Evolutionary conservation across 1,140 invertebrate genomes (phyloP), one percentile per base, ranked within the genome.

Genomic region (Littorina saxatilis): DNA sequence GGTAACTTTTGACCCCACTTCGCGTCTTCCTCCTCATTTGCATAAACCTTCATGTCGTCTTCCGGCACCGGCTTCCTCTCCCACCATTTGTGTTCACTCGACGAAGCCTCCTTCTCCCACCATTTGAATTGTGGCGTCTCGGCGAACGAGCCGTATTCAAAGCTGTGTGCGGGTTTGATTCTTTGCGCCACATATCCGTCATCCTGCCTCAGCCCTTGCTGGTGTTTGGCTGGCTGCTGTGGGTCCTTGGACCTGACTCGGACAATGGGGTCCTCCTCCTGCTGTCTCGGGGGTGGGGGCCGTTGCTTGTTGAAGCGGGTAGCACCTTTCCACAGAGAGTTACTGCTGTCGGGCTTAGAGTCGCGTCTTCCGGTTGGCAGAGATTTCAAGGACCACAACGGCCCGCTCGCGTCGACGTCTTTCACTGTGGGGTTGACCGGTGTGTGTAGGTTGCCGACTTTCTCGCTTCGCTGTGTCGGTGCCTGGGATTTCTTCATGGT

Each of bases 201-300:
- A 9, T 61, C 20, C 4, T 5, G 27, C 7, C 9, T 23, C 7
- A 61, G 9, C n/a, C 43, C 43, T 47, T 47, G 43, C 43, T 9
- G 43, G 43, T 47, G 43, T 47, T 47, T 61, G 20, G 20, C 9
- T 13, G 43, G 7, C 17, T 17, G 43, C 7, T 9, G 17, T 5
- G 43, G 43, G 43, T 47, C 9, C 27, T 73, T 50, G 9, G 20
- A 27, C 2, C 43, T 23, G 23, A 73, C 5, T 3, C 23, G 70
- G 43, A 50, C 20, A 23, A 50, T 52, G 39, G 70, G 70, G 43
- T 73, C 70, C 35, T 73, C 70, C 27, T 47, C 43, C 40, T 50
- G 70, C 37, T 15, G 70, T 20, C 70, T 27, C 2, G 40, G 70
- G 39, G 43, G n/a, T 15, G 23, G 3, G 40, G n/a, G 2, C 9